Percentiles rank a stretch among this genome's conserved stretches.
Conservation (phyloP, 2,888 invertebrate genomes). For the Zaprionus obscuricornis region DNA sequence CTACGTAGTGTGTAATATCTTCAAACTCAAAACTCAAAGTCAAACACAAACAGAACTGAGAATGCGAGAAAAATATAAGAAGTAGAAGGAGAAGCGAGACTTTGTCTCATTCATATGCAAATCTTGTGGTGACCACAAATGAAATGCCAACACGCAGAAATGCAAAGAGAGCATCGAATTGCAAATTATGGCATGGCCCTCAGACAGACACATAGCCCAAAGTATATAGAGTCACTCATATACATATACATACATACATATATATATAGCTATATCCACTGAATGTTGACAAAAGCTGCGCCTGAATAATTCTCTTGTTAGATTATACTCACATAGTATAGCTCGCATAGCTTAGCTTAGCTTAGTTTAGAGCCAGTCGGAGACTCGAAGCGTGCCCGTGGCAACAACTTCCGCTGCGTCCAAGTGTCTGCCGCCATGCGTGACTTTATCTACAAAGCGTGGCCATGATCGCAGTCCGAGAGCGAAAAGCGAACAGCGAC, state of each 20-base stretch:
- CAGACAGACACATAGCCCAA: slow-evolving; percentile 6
- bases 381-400: slow-evolving; percentile 64
- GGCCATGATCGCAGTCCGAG: slow-evolving; percentile 42
- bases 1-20: no score
- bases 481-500: not conserved
- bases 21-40: slow-evolving; percentile 1
- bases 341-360: not conserved
- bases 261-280: not conserved
- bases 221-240: no score
- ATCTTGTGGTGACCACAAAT: slow-evolving; percentile 69
- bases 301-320: slow-evolving; percentile 67
- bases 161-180: slow-evolving; percentile 78
- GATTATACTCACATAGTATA: slow-evolving; percentile 40
- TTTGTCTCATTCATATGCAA: slow-evolving; percentile 74
- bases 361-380: slow-evolving; percentile 4
- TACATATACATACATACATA: no score
- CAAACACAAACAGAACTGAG: slow-evolving; percentile 2
- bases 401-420: slow-evolving; percentile 65
- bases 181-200: slow-evolving; percentile 62
- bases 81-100: not conserved
- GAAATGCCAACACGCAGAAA: slow-evolving; percentile 77
- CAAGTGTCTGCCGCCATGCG: slow-evolving; percentile 61
- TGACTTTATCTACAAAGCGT: slow-evolving; percentile 65
- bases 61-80: not conserved
- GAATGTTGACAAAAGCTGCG: slow-evolving; percentile 66